Evolutionary conservation across 2,113 vertebrate species (phyloP), one percentile per base, ranked within the genome.

Genomic region (Sebastes schlegelii): DNA sequence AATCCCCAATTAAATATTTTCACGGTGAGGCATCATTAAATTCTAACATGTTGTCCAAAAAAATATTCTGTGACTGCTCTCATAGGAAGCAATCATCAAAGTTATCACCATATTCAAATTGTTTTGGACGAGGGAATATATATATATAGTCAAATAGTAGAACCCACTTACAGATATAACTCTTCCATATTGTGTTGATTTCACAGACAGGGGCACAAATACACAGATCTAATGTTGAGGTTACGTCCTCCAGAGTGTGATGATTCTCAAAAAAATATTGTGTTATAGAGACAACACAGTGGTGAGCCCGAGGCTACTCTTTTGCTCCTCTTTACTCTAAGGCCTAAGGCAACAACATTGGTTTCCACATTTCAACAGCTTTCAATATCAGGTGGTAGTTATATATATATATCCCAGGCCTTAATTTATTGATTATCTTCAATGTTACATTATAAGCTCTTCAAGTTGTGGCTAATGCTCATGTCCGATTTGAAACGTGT

Each of bases 321-420:
- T 88, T 80, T 78, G 48, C 77, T 82, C 34, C 66, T 74, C 26
- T 89, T 84, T 79, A 58, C 71, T 77, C 54, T 8, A 8, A 78
- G 71, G 88, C 88, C 85, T 67, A 65, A 81, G 87, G 89, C 82
- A 86, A 66, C 60, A 85, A 65, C 61, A 34, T 77, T 55, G 51
- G 75, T 54, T 67, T 2, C 0, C 16, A 67, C 48, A 52, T 64
- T 70, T 83, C 54, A 61, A 49, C 57, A 72, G 49, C 34, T 72
- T 79, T 63, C 34, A 69, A 23, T 14, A 82, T 65, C 23, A 49
- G 19, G 54, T n/a, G 14, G 17, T 75, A 71, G 60, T 34, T 34
- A 34, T 34, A 75, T 65, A 14, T 6, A 64, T 51, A 17, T 69
- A 74, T 77, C 46, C 26, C 49, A 2, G 21, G 16, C 57, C 49